Evolutionary conservation across 1,140 invertebrate genomes (phyloP).

Genomic region (Cylas formicarius): DNA sequence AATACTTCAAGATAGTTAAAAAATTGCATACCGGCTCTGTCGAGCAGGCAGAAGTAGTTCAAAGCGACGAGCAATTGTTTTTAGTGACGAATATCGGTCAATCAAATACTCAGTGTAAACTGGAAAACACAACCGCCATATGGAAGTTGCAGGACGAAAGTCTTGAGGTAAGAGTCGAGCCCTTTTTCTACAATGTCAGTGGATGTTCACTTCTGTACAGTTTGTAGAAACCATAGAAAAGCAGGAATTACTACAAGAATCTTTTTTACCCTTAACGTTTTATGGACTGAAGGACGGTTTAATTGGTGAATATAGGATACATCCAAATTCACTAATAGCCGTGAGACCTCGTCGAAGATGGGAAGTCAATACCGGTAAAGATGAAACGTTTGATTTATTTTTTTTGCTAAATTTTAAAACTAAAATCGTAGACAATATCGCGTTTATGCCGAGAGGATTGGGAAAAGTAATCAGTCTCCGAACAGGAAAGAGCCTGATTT

Average conservation of each 20-base stretch:
- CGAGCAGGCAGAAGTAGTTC: slow-evolving; percentile 36
- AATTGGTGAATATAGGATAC: slow-evolving; percentile 32
- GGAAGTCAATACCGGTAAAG: slow-evolving; percentile 25
- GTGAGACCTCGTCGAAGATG: slow-evolving; percentile 27
- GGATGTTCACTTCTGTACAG: slow-evolving; percentile 10
- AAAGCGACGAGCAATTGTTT: slow-evolving; percentile 31
- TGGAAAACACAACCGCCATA: slow-evolving; percentile 36
- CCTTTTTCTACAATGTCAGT: neutral
- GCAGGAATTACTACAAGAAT: slow-evolving; percentile 33
- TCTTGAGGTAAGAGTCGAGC: slow-evolving; percentile 24
- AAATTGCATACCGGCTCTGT: slow-evolving; percentile 18
- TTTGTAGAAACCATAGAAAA: slow-evolving; percentile 24
- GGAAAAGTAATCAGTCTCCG: slow-evolving; percentile 30
- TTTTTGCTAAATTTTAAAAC: neutral
- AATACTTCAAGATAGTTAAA: slow-evolving; percentile 2
- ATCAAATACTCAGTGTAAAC: no score
- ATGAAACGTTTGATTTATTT: neutral
- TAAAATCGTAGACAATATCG: slow-evolving; percentile 27
- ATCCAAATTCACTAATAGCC: slow-evolving; percentile 5
- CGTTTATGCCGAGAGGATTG: slow-evolving; percentile 33
- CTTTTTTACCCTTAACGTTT: slow-evolving; percentile 32
- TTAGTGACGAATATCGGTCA: slow-evolving; percentile 40
- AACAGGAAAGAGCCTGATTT: slow-evolving; percentile 28
- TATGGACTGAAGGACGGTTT: slow-evolving; percentile 26
- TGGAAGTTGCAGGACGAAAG: slow-evolving; percentile 40